phyloP scores from a whole-genome alignment of 1,140 invertebrate genomes.

The Brachionus asplanchnoidis region DNA sequence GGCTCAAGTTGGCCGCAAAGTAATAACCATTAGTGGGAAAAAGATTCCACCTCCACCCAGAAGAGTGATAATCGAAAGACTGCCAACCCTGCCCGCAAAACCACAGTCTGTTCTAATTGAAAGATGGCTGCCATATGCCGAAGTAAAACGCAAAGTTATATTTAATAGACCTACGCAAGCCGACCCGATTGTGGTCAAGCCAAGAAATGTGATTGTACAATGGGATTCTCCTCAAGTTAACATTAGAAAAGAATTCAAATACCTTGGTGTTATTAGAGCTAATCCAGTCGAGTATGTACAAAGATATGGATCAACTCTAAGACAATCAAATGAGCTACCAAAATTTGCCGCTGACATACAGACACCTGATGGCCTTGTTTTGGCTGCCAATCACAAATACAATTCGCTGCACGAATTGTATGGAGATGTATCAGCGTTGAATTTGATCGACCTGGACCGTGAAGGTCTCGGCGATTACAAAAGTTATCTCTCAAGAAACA shows the following conservation, averaged over 20 bases:
- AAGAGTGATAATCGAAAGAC: slow-evolving; percentile 16
- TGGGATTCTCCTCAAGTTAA: slow-evolving; percentile 1
- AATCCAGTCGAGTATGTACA: slow-evolving; percentile 4
- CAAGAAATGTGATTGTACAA: slow-evolving; percentile 25
- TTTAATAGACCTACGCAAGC: neutral
- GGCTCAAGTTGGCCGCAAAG: neutral
- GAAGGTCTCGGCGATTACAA: neutral
- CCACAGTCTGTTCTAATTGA: slow-evolving; percentile 2
- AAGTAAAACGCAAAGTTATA: slow-evolving; percentile 14
- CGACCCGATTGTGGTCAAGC: neutral
- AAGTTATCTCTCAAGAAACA: neutral
- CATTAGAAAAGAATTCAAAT: slow-evolving; percentile 14
- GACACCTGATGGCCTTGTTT: neutral
- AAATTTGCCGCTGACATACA: slow-evolving; percentile 1
- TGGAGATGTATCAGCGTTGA: neutral
- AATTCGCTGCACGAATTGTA: neutral
- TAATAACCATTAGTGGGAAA: neutral
- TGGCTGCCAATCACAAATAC: neutral
- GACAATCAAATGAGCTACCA: neutral
- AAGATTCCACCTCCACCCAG: slow-evolving; percentile 18
- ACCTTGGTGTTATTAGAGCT: slow-evolving; percentile 11
- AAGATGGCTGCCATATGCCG: slow-evolving; percentile 8
- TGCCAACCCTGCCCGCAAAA: neutral
- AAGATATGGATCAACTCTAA: slow-evolving; percentile 16
- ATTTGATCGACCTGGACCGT: neutral